These are phyloP conservation scores for Piaya cayana DNA, from an alignment of 2,113 vertebrate species.

Conservation along the genomic window DNA sequence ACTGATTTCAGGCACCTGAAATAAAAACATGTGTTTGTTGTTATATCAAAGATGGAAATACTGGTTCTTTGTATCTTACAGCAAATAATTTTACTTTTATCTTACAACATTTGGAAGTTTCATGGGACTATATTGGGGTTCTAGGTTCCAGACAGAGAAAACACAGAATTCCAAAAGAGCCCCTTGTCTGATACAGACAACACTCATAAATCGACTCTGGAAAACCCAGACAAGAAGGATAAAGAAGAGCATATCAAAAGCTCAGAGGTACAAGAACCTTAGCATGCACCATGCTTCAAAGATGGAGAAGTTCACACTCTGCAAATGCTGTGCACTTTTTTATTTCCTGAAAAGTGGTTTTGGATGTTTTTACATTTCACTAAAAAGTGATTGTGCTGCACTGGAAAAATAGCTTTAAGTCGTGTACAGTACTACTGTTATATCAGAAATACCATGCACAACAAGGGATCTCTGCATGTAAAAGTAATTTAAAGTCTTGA, in stretches of 20 bases:
- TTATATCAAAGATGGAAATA: neutral
- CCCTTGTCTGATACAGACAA: conserved; percentile 75
- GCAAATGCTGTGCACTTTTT: neutral
- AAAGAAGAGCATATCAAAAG: conserved; percentile 78
- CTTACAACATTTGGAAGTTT: neutral
- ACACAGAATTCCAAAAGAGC: conserved; percentile 77
- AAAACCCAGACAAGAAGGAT: conserved; percentile 78
- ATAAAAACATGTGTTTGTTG: neutral
- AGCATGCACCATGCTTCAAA: neutral
- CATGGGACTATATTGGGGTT: conserved; percentile 23
- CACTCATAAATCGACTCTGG: conserved; percentile 74
- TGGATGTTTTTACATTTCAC: neutral
- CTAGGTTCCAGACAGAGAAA: conserved; percentile 82
- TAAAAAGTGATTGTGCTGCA: neutral
- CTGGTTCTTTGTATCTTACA: neutral
- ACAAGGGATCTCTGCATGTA: neutral
- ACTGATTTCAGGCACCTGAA: neutral
- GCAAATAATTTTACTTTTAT: neutral
- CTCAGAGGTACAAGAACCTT: conserved; percentile 75
- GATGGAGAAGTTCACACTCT: neutral
- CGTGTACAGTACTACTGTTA: neutral
- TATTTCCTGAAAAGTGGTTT: neutral
- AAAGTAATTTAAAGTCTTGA: neutral
- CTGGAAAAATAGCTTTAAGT: neutral
- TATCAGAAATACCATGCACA: fast-evolving